Evolutionary conservation across 2,113 vertebrate species (phyloP).

Genomic region (Muntiacus reevesi): DNA sequence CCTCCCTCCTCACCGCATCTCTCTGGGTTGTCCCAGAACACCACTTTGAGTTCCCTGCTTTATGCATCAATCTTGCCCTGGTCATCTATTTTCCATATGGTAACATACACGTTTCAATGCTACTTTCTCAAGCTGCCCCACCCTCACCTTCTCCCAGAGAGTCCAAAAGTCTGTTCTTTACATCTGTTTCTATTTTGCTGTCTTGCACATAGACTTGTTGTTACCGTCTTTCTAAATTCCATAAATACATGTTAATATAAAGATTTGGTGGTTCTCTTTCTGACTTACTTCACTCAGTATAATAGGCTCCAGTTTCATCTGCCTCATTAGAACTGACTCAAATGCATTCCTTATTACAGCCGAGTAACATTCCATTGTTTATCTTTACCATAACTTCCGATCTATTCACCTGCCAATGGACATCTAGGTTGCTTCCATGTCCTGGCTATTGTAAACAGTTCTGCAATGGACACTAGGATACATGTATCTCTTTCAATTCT

Average conservation of each 20-base stretch:
- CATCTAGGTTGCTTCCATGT: not conserved
- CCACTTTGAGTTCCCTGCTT: not conserved
- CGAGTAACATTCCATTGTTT: not conserved
- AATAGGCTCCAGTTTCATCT: not conserved
- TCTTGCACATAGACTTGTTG: not conserved
- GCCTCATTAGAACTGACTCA: not conserved
- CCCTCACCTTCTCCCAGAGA: not conserved
- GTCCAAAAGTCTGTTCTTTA: not conserved
- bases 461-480: not conserved
- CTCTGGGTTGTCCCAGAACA: not conserved
- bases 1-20: not conserved
- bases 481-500: not conserved
- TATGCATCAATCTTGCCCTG: not conserved
- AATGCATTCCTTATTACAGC: not conserved
- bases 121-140: not conserved
- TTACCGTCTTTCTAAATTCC: not conserved
- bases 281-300: not conserved
- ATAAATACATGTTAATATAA: not conserved
- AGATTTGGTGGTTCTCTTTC: not conserved
- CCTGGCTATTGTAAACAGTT: not conserved
- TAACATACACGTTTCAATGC: not conserved
- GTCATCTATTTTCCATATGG: not conserved
- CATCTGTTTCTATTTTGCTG: not conserved
- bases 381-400: not conserved
- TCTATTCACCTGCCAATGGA: not conserved